phyloP scores from a whole-genome alignment of 2,888 invertebrate genomes.

The Apodemia zela region DNA sequence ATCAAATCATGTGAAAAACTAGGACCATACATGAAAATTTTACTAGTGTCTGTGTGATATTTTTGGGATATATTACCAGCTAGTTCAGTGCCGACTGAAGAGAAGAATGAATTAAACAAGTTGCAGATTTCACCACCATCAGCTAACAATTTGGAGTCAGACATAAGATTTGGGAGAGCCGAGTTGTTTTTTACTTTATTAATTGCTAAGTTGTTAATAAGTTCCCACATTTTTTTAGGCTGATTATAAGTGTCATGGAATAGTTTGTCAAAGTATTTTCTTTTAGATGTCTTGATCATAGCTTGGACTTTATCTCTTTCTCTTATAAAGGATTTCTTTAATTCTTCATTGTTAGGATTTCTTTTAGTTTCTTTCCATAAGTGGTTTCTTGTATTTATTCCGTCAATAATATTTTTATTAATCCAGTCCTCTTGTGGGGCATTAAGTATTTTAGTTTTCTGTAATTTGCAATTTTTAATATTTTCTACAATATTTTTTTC shows the following conservation, averaged over 20 bases:
- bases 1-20: background rate
- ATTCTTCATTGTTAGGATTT: slow-evolving; percentile 15
- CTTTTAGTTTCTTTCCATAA: slow-evolving; percentile 20
- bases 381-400: slow-evolving; percentile 24
- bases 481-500: slow-evolving; percentile 17
- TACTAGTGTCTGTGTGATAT: background rate
- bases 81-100: background rate
- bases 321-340: background rate
- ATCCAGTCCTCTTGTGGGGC: slow-evolving; percentile 25
- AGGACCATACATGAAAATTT: background rate
- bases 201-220: slow-evolving; percentile 24
- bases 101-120: background rate
- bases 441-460: slow-evolving; percentile 24
- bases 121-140: background rate
- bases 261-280: slow-evolving; percentile 23
- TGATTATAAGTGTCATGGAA: slow-evolving; percentile 26
- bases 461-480: slow-evolving; percentile 15
- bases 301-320: slow-evolving; percentile 20
- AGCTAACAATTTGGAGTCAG: background rate
- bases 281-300: slow-evolving; percentile 24
- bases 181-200: background rate
- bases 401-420: slow-evolving; percentile 22
- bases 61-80: background rate
- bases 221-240: slow-evolving; percentile 31
- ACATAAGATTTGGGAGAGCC: background rate